Evolutionary conservation across 2,113 vertebrate genomes (phyloP), one percentile per base, ranked within the genome.

Genomic region (Hippopotamus amphibius): DNA sequence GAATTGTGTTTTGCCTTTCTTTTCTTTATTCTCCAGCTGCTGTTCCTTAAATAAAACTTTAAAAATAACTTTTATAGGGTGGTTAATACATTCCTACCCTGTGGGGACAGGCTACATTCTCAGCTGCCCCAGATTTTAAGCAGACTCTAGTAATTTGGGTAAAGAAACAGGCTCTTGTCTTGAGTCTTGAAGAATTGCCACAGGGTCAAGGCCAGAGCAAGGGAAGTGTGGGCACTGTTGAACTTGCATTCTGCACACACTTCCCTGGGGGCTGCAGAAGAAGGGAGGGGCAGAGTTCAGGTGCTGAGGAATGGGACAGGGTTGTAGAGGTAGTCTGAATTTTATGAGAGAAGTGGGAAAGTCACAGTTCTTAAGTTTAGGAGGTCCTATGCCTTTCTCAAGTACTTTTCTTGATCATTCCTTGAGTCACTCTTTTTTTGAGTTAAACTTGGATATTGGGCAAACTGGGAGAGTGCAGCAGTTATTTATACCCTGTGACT

Each of bases 21-120:
- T 94, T 95, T 68, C 96, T 95, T 98, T 97, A 89, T 97, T 96
- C 92, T 96, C 97, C 97, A 97, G 96, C 95, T 98, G 97, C 96
- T 89, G 65, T 97, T 98, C 96, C 97, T 98, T 95, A 97, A 97
- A 97, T 97, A 97, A 96, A 98, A 97, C 24, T 81, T 97, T 97
- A 98, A 97, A 98, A 98, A 98, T 98, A 98, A 94, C 97, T 98
- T 98, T 98, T 98, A 98, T 90, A 93, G 92, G 66, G 96, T 97
- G 84, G 84, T 93, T 97, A 97, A 97, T 98, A 97, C 85, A 97
- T 97, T 98, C 96, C 90, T 97, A 91, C 97, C 98, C 97, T 98
- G 90, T 97, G 95, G 98, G 97, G 97, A 97, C 88, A 95, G 59
- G 76, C 97, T 93, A 61, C 86, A 77, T 97, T 97, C 93, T 97